These are phyloP conservation scores for Lacanobia oleracea DNA, from an alignment of 2,888 invertebrate species.

Conservation along the genomic window DNA sequence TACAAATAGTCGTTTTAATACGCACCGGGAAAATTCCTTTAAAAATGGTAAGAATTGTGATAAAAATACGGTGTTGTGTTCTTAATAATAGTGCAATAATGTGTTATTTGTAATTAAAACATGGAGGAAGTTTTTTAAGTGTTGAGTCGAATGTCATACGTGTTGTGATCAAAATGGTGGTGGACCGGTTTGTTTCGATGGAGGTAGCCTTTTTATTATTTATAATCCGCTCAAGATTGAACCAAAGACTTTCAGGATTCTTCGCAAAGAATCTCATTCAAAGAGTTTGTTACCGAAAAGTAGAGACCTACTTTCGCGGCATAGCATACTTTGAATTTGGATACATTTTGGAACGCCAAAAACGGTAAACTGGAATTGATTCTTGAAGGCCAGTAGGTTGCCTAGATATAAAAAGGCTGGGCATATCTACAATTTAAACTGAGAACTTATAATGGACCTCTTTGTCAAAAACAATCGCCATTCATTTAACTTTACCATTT, in stretches of 20 bases:
- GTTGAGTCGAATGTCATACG: slow-evolving; percentile 61
- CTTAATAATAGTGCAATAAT: slow-evolving; percentile 59
- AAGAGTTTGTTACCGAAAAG: slow-evolving; percentile 17
- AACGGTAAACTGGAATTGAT: slow-evolving; percentile 31
- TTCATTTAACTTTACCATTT: background rate
- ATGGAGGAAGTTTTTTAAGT: slow-evolving; percentile 66
- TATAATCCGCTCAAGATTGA: slow-evolving; percentile 9
- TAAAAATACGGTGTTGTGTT: slow-evolving; percentile 55
- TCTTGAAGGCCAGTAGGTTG: slow-evolving; percentile 21
- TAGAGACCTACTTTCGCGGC: slow-evolving; percentile 10
- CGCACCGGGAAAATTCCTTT: slow-evolving; percentile 61
- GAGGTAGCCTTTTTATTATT: slow-evolving; percentile 57
- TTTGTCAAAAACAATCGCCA: slow-evolving; percentile 26
- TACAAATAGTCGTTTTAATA: slow-evolving; percentile 70
- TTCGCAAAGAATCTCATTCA: slow-evolving; percentile 10
- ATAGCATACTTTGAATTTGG: slow-evolving; percentile 30
- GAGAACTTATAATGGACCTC: slow-evolving; percentile 33
- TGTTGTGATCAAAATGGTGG: slow-evolving; percentile 67
- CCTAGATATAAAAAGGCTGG: slow-evolving; percentile 40
- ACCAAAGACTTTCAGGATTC: slow-evolving; percentile 29
- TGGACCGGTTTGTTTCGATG: slow-evolving; percentile 63
- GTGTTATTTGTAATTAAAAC: slow-evolving; percentile 50
- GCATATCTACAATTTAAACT: slow-evolving; percentile 14
- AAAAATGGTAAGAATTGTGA: slow-evolving; percentile 71
- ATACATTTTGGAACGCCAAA: slow-evolving; percentile 21